Base-by-base conservation (phyloP, 2,888 invertebrate genomes). In the Drosophila cyrtoloma region DNA sequence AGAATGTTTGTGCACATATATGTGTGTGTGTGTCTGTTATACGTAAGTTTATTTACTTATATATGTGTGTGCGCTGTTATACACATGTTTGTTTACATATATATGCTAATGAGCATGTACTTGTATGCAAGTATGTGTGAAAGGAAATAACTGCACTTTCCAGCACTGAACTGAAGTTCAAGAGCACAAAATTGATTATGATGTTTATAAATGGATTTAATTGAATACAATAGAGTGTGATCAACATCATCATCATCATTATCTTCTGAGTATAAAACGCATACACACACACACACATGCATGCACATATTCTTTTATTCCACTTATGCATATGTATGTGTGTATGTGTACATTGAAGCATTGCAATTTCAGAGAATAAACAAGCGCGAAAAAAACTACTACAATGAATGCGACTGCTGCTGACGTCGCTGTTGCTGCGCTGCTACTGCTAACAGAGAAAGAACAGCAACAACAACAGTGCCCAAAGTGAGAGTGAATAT, bases 141-240 rank as follows among this genome's bases (percentile, higher is more conserved):
- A 70, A 57, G 57, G 58, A 68, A 55, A 83, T 56, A 69, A 68
- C 61, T 89, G 87, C 89, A 89, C 64, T 79, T 47, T 79, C 73
- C 68, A 68, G 55, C 63, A 68, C 63, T 81, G 68, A 78, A 77
- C 81, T 81, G 86, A 86, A 90, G 90, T 88, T 86, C 86, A 86
- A 88, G 90, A 86, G 79, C 86, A 83, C 86, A 85, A 82, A 90
- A 88, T 83, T 79, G 72, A 85, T 82, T 76, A 89, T 71, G 51
- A 72, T 82, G 90, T 79, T 83, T 81, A 81, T 89, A 83, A 88
- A 88, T 85, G 84, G 65, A 71, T 89, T 90, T 85, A 90, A 88
- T 90, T 86, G 84, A 90, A 81, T 79, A 90, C 79, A 86, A 90
- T 88, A 82, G 72, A 88, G 73, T n/a, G 84, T 75, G 73, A 72